Evolutionary conservation across 2,113 vertebrate species (phyloP).

Genomic region (Perca fluviatilis): DNA sequence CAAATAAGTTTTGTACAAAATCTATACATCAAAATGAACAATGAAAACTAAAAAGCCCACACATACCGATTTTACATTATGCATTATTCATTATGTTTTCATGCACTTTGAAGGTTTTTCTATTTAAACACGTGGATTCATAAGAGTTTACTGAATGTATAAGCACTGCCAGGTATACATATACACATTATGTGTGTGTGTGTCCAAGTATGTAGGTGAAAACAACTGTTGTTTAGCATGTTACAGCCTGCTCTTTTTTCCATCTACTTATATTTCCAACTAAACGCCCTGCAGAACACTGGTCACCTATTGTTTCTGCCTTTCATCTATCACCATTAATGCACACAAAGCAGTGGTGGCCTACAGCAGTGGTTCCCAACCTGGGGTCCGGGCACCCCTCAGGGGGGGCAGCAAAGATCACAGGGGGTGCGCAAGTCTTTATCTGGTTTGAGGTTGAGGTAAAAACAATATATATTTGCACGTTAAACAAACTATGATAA

Average conservation of each 20-base stretch:
- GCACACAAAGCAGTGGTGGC: constrained; percentile 2
- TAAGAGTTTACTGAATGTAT: neutral
- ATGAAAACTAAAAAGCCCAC: neutral
- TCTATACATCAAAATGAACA: neutral
- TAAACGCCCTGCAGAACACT: constrained; percentile 10
- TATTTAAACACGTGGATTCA: neutral
- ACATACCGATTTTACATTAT: neutral
- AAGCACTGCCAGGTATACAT: neutral
- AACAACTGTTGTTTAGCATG: constrained; percentile 37
- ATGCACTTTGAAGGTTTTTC: neutral
- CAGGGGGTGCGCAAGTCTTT: no score
- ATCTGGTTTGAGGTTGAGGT: no score
- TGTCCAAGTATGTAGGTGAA: constrained; percentile 55
- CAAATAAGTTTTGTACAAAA: neutral
- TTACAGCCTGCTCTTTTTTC: constrained; percentile 42
- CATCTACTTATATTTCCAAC: constrained; percentile 21
- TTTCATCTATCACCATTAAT: constrained; percentile 43
- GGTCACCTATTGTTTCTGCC: constrained; percentile 34
- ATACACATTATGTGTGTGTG: no score
- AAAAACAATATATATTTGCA: no score
- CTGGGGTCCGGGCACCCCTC: no score
- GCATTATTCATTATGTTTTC: neutral
- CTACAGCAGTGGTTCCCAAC: no score
- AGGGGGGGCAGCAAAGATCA: no score
- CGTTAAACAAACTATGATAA: no score